These are phyloP conservation scores for Lota lota DNA, from an alignment of 2,113 vertebrate species.

Conservation along the genomic window DNA sequence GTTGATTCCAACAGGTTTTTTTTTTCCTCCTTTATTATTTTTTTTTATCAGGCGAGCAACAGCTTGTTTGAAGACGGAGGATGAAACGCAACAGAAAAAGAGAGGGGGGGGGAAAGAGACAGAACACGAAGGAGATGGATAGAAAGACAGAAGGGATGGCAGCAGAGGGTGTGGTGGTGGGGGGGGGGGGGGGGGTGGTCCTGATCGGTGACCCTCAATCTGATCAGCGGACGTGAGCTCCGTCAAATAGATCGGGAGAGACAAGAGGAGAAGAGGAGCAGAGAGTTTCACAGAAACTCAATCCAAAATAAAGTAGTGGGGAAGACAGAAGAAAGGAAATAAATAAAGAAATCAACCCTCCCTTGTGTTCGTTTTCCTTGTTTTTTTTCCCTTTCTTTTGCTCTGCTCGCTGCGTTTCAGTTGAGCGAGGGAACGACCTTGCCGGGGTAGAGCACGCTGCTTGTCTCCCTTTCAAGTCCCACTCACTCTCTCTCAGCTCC, in stretches of 20 bases:
- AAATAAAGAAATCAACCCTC: slow-evolving; percentile 48
- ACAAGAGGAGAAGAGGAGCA: slow-evolving; percentile 45
- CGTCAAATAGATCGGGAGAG: slow-evolving; percentile 64
- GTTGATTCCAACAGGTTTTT: slow-evolving; percentile 39
- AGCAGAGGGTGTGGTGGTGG: slow-evolving; percentile 38
- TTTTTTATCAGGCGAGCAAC: slow-evolving; percentile 24
- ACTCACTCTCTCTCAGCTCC: slow-evolving; percentile 61
- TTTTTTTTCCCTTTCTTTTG: slow-evolving; percentile 23
- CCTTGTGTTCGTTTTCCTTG: slow-evolving; percentile 22
- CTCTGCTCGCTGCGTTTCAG: slow-evolving; percentile 44
- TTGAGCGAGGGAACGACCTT: slow-evolving; percentile 64
- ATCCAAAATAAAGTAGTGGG: slow-evolving; percentile 14
- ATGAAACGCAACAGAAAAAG: slow-evolving; percentile 45
- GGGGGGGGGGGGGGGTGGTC: neutral
- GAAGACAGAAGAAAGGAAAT: slow-evolving; percentile 33
- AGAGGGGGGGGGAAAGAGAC: slow-evolving; percentile 35
- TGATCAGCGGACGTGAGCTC: slow-evolving; percentile 43
- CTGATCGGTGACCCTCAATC: neutral
- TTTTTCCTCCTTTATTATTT: slow-evolving; percentile 11
- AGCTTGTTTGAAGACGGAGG: slow-evolving; percentile 55
- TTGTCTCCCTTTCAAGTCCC: slow-evolving; percentile 70
- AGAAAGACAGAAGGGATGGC: slow-evolving; percentile 41
- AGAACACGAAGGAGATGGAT: slow-evolving; percentile 22
- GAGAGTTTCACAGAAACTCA: slow-evolving; percentile 27
- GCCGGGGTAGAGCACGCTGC: slow-evolving; percentile 58